Base-by-base conservation (phyloP, 2,888 invertebrate genomes). In the Tachina fera region DNA sequence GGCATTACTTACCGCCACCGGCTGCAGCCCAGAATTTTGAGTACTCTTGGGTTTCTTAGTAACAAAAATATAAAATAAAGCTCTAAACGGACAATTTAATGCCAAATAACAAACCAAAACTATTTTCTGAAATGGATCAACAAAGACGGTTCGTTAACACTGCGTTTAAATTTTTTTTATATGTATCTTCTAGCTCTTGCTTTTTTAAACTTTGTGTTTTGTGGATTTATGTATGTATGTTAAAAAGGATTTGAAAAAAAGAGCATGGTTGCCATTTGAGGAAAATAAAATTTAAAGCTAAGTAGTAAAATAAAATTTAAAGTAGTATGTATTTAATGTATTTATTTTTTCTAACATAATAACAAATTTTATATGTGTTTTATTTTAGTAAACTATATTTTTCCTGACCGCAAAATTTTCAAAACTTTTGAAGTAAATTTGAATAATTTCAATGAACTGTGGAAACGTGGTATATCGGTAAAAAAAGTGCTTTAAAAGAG, bases 41-140 rank as follows among this genome's bases (percentile, higher is more conserved):
- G 9, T 60, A 60, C 67, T 78, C 72, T 39, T 67, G 11, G 67
- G 45, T 78, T 39, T 75, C 51, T 53, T 68, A 19, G 14, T 22
- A 68, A 51, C 41, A 79, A 67, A 58, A 56, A 65, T 49, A 60
- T n/a, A 39, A 71, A 61, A 70, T 47, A 43, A 58, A 58, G 41
- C 13, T 22, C 6, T 49, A 67, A 71, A 80, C 78, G 65, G 31
- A 31, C 31, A 31, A 83, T 80, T 83, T 83, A 83, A 85, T 82
- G 83, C 83, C 86, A 82, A 77, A 82, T 78, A 78, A 77, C 65
- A 79, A 83, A 83, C 79, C 75, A 83, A 80, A 83, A 80, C 72
- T 76, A 79, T 56, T 70, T 68, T 79, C 67, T 83, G 83, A 86
- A 79, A 80, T 68, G 83, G 31, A 80, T 83, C 83, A 83, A 83